Percentiles rank a stretch among this genome's conserved stretches.
Evolutionary conservation across 2,113 vertebrate species (phyloP).

Genomic region (Nettapus auritus): DNA sequence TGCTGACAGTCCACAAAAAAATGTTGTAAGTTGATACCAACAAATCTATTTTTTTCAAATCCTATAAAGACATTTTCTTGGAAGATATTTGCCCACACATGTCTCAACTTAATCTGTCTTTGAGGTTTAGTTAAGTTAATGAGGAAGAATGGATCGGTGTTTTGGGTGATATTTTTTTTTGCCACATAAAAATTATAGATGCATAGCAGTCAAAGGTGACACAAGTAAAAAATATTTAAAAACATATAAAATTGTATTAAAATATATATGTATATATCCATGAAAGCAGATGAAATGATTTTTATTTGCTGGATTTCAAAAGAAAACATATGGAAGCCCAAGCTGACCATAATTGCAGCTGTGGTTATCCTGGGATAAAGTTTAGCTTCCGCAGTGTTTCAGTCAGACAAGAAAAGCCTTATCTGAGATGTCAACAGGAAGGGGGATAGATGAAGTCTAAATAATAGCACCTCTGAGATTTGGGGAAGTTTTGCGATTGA

Average conservation of each 20-base stretch:
- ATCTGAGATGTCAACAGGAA: neutral
- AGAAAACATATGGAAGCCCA: neutral
- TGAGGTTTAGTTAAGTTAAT: neutral
- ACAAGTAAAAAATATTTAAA: neutral
- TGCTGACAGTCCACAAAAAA: neutral
- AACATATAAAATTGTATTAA: neutral
- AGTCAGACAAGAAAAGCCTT: neutral
- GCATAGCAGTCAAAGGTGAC: neutral
- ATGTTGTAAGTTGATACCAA: neutral
- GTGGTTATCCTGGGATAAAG: constrained; percentile 35
- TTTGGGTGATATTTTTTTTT: neutral
- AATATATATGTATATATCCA: too few relatives aligned
- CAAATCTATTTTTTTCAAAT: constrained; percentile 17
- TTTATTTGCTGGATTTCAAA: constrained; percentile 1
- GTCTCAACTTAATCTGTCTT: neutral
- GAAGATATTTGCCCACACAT: neutral
- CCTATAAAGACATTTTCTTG: neutral
- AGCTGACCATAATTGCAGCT: neutral
- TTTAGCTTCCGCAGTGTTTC: neutral
- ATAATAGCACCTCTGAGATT: neutral
- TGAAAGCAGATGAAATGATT: neutral
- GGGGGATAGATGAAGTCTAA: neutral
- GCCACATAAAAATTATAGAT: neutral
- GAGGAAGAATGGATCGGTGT: neutral
- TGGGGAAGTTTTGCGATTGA: neutral